Conservation (phyloP, 2,797 vertebrate genomes). For the Esox lucius region DNA sequence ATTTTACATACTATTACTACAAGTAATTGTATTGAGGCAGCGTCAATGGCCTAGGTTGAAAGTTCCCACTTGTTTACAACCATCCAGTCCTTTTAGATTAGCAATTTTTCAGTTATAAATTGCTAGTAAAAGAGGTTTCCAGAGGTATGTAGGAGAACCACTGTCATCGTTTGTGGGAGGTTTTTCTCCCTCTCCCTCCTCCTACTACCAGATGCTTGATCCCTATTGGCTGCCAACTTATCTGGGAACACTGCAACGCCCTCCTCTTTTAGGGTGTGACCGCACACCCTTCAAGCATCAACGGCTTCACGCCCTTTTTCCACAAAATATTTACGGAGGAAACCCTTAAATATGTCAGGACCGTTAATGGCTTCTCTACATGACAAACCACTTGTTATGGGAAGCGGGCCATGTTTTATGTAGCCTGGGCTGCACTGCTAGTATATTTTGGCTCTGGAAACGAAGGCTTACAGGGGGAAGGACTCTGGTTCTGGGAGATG, state of each 20-base stretch:
- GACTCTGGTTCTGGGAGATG: constrained; percentile 20
- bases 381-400: constrained; percentile 28
- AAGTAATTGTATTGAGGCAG: too few species aligned
- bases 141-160: neutral
- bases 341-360: constrained; percentile 30
- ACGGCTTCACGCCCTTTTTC: constrained; percentile 7
- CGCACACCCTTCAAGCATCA: constrained; percentile 13
- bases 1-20: too few species aligned
- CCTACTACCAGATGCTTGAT: constrained; percentile 2
- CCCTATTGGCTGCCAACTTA: constrained; percentile 21
- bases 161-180: neutral
- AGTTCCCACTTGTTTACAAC: neutral
- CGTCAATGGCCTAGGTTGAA: neutral
- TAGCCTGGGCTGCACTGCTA: neutral
- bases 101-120: neutral
- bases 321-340: constrained; percentile 28
- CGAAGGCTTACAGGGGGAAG: constrained; percentile 6
- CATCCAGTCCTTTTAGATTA: neutral
- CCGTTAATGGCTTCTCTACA: constrained; percentile 20
- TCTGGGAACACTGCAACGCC: constrained; percentile 17
- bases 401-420: constrained; percentile 19
- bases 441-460: constrained; percentile 23
- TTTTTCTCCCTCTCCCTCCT: neutral
- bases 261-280: constrained; percentile 10
- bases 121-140: neutral